Evolutionary conservation across 2,113 vertebrate species (phyloP).

Genomic region (Seriola rivoliana): DNA sequence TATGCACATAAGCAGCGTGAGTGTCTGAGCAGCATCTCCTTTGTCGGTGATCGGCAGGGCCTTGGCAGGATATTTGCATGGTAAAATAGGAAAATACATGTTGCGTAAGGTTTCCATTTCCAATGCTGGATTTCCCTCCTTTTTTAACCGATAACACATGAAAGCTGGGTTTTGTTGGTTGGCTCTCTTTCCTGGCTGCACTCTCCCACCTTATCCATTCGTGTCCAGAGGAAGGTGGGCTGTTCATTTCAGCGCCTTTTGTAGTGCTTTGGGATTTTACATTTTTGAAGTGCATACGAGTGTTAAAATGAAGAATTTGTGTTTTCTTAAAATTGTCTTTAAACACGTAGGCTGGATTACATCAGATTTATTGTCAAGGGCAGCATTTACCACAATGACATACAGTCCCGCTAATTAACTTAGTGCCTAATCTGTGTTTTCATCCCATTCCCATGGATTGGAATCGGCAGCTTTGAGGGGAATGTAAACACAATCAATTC

Average conservation of each 20-base stretch:
- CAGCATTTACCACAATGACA: constrained; percentile 7
- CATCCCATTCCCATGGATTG: constrained; percentile 39
- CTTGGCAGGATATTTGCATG: constrained; percentile 50
- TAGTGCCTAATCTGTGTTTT: constrained; percentile 38
- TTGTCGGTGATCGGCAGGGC: constrained; percentile 38
- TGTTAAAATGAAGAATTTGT: not conserved
- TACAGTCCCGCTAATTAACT: constrained; percentile 21
- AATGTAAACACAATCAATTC: constrained; percentile 73
- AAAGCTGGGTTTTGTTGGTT: constrained; percentile 28
- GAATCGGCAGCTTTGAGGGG: constrained; percentile 45
- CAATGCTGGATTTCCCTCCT: constrained; percentile 44
- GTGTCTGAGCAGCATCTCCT: constrained; percentile 20
- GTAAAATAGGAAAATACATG: constrained; percentile 50
- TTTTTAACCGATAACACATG: constrained; percentile 46
- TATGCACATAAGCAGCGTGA: not conserved
- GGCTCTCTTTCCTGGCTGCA: constrained; percentile 21
- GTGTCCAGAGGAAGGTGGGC: constrained; percentile 7
- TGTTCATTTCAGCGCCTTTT: not conserved
- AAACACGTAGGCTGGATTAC: not conserved
- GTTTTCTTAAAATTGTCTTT: not conserved
- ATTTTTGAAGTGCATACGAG: not conserved
- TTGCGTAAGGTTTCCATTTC: constrained; percentile 59
- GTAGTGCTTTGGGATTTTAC: not conserved
- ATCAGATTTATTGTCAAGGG: constrained; percentile 1
- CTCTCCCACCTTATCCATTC: constrained; percentile 30